Base-by-base conservation (phyloP, 2,888 invertebrate species). In the Machimus rusticus region DNA sequence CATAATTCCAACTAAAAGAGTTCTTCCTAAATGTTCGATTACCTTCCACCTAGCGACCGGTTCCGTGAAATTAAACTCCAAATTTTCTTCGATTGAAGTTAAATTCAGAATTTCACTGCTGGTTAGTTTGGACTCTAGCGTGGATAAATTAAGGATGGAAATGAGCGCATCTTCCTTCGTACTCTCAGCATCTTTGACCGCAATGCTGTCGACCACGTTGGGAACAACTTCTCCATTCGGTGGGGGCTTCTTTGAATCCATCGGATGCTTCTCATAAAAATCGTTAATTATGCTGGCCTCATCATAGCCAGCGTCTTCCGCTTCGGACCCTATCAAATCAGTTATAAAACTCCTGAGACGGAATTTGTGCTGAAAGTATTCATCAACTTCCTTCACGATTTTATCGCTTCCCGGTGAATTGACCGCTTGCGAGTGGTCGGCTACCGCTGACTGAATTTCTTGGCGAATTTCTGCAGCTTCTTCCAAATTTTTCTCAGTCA, bases 1-100 rank as follows among this genome's bases (percentile, higher is more conserved):
- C 19, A 91, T 90, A 14, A 90, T 89, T 0, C 92, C 93, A 77
- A 92, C 90, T 28, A 92, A 90, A 74, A 90, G 91, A 16, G 90
- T 90, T n/a, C 89, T 88, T 1, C 90, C 90, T 57, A 90, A 89
- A 51, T 91, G 90, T 19, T 90, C 87, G 8, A 92, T 86, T 34
- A 91, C 89, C 66, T 90, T 88, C 93, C 93, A 93, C 43, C 90
- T 90, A 2, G 89, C 86, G 4, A 93, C 91, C 82, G 91, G 90
- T 0, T 88, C 89, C 8, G 91, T 91, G 8, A 91, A 88, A 2
- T 88, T 86, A 55, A 91, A 92, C 2, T 90, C 89, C 0, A 90
- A 86, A 81, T 92, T 90, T 89, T 93, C 92, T 78, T 90, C 91
- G 4, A 93, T 91, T 8, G 89, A 90, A 23, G 89, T 89, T 0